Conservation (phyloP, 2,797 vertebrate genomes). For the Darevskia nairensis region DNA sequence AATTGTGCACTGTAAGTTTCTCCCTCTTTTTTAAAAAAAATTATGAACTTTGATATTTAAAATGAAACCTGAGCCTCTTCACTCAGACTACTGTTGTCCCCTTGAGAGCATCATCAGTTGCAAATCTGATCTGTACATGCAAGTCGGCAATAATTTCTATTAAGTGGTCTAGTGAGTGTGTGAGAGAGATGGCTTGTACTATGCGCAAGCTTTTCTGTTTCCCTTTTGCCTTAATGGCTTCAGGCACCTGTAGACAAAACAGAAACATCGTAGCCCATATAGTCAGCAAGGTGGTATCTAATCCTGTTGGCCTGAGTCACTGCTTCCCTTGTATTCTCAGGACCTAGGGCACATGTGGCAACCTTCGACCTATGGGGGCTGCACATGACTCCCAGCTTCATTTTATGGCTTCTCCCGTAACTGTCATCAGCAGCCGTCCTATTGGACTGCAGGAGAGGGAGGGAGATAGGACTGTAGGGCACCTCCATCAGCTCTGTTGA, state of each 20-base stretch:
- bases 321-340: neutral
- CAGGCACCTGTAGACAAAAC: neutral
- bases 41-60: neutral
- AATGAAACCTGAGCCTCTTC: neutral
- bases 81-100: too few species aligned
- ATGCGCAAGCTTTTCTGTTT: neutral
- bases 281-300: neutral
- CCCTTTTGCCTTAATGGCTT: neutral
- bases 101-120: neutral
- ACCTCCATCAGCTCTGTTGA: too few species aligned
- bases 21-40: neutral
- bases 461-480: too few species aligned
- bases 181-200: neutral
- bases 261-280: neutral
- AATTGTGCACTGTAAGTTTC: neutral
- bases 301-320: neutral
- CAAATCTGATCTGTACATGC: too few species aligned
- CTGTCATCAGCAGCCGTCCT: too few species aligned
- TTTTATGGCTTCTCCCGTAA: too few species aligned
- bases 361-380: too few species aligned
- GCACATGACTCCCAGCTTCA: too few species aligned
- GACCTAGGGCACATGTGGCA: neutral
- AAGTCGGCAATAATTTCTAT: neutral
- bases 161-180: neutral
- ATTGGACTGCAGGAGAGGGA: too few species aligned